Base-by-base conservation (phyloP, 2,113 vertebrate genomes). In the Lycaon pictus region DNA sequence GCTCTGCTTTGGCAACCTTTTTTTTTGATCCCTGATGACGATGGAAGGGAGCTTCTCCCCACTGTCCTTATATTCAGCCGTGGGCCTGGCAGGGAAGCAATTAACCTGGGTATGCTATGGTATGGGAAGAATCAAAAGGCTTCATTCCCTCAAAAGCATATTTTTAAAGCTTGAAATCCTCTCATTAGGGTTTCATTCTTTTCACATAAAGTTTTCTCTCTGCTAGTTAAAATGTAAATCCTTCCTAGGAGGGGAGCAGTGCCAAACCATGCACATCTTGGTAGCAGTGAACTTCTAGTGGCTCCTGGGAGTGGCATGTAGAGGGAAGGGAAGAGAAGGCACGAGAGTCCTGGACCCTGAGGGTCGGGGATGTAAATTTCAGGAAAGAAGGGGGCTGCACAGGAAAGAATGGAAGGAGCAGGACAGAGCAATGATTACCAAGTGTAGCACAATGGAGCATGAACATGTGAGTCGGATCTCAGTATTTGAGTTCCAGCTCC, bases 241-340 rank as follows among this genome's bases (percentile, higher is more conserved):
- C 16, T 93, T 91, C 32, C 84, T 74, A 89, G 29, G 25, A 37
- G 32, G 20, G 22, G 10, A 43, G 2, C 23, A 19, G 7, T 63
- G 88, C 55, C 53, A 92, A 84, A 29, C 27, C 74, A 74, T 25
- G 29, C 37, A 89, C 32, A 74, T 48, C 25, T 63, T 43, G 79
- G 55, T 27, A n/a, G 51, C 60, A 89, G n/a, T 67, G 20, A 58
- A 27, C 16, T 91, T 97, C 93, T 96, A 60, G 19, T 74, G 69
- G 56, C 3, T 89, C 16, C 51, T 22, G 3, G 25, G 53, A 91
- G 20, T 22, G 32, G 5, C 35, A 48, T 37, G 13, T 51, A 23
- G 16, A 77, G 15, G 48, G 10, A 4, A 67, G 9, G 10, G 4
- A 3, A 56, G 23, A 86, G 20, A 88, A 55, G 35, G n/a, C 0